Conservation (phyloP, 2,888 invertebrate genomes). For the Hofmannophila pseudospretella region DNA sequence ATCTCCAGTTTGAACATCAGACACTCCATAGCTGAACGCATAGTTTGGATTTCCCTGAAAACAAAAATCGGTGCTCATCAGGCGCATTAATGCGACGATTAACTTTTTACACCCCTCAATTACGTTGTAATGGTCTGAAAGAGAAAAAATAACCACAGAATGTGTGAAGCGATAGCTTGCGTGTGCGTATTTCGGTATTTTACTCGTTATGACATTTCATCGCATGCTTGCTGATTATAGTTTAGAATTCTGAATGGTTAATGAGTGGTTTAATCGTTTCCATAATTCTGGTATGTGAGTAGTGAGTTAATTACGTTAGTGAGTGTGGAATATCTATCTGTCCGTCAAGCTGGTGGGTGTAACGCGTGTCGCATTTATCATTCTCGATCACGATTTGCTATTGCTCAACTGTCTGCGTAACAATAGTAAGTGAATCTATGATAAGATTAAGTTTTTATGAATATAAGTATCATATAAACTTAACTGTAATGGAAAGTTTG, state of each 20-base stretch:
- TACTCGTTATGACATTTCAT: constrained; percentile 52
- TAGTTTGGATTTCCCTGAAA: constrained; percentile 77
- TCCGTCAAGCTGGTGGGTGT: constrained; percentile 37
- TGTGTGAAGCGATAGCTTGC: constrained; percentile 57
- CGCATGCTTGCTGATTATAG: constrained; percentile 53
- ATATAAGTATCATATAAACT: too few species aligned
- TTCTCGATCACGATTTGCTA: constrained; percentile 30
- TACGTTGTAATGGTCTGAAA: constrained; percentile 27
- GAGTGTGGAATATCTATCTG: constrained; percentile 40
- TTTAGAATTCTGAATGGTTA: constrained; percentile 64
- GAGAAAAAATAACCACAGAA: constrained; percentile 33
- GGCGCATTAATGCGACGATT: constrained; percentile 26
- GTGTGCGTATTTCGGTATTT: constrained; percentile 60
- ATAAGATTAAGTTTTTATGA: too few species aligned
- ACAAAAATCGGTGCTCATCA: constrained; percentile 22
- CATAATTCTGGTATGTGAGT: constrained; percentile 52
- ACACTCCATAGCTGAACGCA: constrained; percentile 80
- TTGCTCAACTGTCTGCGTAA: constrained; percentile 23
- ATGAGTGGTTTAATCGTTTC: constrained; percentile 57
- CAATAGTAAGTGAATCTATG: constrained; percentile 1
- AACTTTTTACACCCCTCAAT: constrained; percentile 36
- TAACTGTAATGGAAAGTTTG: too few species aligned
- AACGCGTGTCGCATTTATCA: constrained; percentile 40
- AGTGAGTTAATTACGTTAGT: constrained; percentile 39
- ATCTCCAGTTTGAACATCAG: constrained; percentile 78